Percentiles rank a stretch among this genome's conserved stretches.
Evolutionary conservation across 53 echinoderm and acorn worm species (phyloP).

Genomic region (Paracentrotus lividus): DNA sequence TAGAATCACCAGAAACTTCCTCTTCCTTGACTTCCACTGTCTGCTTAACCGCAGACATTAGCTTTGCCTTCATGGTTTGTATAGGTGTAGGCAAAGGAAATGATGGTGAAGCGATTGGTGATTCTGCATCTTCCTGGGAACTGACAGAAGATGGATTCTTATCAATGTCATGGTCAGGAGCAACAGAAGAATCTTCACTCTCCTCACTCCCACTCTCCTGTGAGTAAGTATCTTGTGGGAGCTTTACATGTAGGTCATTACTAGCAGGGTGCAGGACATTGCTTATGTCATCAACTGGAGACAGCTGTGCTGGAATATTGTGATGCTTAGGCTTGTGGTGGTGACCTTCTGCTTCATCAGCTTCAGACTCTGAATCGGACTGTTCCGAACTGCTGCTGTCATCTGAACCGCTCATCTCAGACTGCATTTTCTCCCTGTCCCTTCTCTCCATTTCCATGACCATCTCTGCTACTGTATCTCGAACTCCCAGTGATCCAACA

Average conservation of each 20-base stretch:
- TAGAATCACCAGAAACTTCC: not conserved
- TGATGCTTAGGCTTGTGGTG: conserved; percentile 14
- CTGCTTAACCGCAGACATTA: conserved; percentile 33
- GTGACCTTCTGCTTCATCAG: conserved; percentile 34
- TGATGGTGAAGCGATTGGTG: not conserved
- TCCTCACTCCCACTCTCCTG: conserved; percentile 68
- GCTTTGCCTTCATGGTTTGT: conserved; percentile 6
- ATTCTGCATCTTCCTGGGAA: conserved; percentile 45
- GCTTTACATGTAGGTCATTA: conserved; percentile 46
- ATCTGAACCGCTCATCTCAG: conserved; percentile 12
- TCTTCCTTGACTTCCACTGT: not conserved
- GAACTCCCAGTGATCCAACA: conserved; percentile 25
- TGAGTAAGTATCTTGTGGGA: conserved; percentile 18
- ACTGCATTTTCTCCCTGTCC: conserved; percentile 60
- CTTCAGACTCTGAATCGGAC: conserved; percentile 64
- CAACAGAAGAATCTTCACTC: conserved; percentile 60
- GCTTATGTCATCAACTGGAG: conserved; percentile 49
- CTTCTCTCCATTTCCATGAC: conserved; percentile 66
- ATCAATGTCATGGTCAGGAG: conserved; percentile 42
- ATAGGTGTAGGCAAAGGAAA: not conserved
- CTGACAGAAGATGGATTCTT: conserved; percentile 63
- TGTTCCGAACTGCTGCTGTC: conserved; percentile 66
- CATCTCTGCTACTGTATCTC: conserved; percentile 65
- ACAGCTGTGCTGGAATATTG: conserved; percentile 61
- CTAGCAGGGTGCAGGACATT: conserved; percentile 44